Base-by-base conservation (phyloP, 2,113 vertebrate species). In the Microcebus jonahi region DNA sequence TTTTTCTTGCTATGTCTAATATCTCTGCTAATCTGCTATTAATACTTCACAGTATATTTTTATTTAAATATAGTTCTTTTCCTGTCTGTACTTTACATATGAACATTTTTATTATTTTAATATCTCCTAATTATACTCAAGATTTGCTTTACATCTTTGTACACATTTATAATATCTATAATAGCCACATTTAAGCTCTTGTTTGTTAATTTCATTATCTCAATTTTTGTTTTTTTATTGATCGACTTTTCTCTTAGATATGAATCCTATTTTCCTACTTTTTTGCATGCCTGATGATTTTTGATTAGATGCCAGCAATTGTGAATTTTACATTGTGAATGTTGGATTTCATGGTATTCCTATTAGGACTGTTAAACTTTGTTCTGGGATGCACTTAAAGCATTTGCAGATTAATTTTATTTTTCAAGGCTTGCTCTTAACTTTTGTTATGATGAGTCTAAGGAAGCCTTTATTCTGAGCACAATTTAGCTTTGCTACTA, bases 51-150 rank as follows among this genome's bases (percentile, higher is more conserved):
- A 89, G 3, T 93, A 6, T 42, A 10, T 39, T 82, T 80, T 90
- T 79, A 76, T 50, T 87, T 95, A 63, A 67, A 68, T 21, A 3
- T 36, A 27, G 2, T 45, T 88, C 45, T 53, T 90, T 63, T n/a
- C 48, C 9, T 61, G 0, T 53, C 17, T 63, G n/a, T 34, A 87
- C 50, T 88, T 88, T 80, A 53, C 4, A 11, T 70, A 77, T 89
- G 23, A 25, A 18, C 91, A 80, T 89, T 88, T 77, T 91, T 71
- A 77, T 89, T 77, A 59, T 45, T 94, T 91, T 82, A 57, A 31
- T 71, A 18, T 36, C 18, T 88, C 21, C 23, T 96, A 83, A 80
- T 57, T 73, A 48, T 53, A 17, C 75, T 94, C 5, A 80, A 79
- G 7, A 67, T 85, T 89, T 68, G 67, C 25, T 84, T 96, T 88